Conservation (phyloP, 2,797 vertebrate species). For the Gallirallus australis region DNA sequence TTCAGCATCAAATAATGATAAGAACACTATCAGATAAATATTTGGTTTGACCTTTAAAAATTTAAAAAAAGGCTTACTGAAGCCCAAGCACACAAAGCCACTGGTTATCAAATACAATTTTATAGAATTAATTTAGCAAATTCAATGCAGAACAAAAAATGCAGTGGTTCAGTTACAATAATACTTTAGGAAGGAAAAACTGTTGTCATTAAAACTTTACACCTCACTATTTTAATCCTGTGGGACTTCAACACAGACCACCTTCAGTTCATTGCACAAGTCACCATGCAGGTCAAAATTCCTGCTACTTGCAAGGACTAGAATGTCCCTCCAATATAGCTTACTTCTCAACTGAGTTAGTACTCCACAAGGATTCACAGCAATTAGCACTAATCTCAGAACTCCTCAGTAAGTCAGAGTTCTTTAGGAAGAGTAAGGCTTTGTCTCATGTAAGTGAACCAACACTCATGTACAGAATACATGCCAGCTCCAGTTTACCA, state of each 20-base stretch:
- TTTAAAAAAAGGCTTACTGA: not conserved
- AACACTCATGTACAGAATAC: not conserved
- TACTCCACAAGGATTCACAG: not conserved
- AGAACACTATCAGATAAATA: not conserved
- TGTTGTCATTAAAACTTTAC: not conserved
- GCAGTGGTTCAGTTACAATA: not conserved
- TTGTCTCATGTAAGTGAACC: not conserved
- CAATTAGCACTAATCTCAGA: not conserved
- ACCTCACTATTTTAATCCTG: not conserved
- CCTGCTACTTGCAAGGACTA: not conserved
- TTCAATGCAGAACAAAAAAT: not conserved
- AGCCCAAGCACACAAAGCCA: not conserved
- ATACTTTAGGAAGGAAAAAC: not conserved
- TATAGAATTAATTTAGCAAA: not conserved
- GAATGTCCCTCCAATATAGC: not conserved
- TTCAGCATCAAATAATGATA: not conserved
- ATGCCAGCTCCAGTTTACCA: not conserved
- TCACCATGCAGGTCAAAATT: fast-evolving
- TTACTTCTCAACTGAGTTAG: not conserved
- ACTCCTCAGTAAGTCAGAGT: not conserved
- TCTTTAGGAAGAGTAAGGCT: not conserved
- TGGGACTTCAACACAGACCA: not conserved
- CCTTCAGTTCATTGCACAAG: not conserved
- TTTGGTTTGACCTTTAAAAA: not conserved
- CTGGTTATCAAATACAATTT: not conserved